A percentile compares a stretch with the other conserved stretches of the same genome.
phyloP scores from a whole-genome alignment of 2,888 invertebrate species.

The Polydrusus tereticollis region DNA sequence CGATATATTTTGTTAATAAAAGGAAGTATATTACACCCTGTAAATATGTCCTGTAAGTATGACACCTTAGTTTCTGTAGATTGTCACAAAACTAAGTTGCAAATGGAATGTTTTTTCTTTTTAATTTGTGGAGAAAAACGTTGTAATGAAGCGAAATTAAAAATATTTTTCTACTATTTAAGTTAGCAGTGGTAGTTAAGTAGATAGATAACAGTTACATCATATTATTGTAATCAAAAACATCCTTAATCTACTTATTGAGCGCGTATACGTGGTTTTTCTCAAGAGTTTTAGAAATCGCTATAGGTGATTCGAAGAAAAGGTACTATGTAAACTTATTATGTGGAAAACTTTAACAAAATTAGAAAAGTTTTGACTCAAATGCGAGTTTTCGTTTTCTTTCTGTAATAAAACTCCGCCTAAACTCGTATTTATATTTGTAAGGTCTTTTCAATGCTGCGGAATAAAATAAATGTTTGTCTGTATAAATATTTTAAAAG shows the following conservation, averaged over 20 bases:
- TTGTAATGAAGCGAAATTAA: too few relatives aligned
- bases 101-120: too few relatives aligned
- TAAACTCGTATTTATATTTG: conserved; percentile 35
- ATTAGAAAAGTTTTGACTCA: conserved; percentile 37
- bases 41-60: too few relatives aligned
- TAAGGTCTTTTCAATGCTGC: conserved; percentile 25
- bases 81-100: too few relatives aligned
- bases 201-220: too few relatives aligned
- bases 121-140: too few relatives aligned
- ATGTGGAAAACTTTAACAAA: conserved; percentile 33
- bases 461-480: conserved; percentile 19
- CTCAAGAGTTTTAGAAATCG: conserved; percentile 20
- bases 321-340: conserved; percentile 36
- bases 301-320: conserved; percentile 27
- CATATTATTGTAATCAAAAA: background rate
- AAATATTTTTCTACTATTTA: too few relatives aligned
- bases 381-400: conserved; percentile 30
- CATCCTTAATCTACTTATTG: conserved; percentile 4
- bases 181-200: too few relatives aligned
- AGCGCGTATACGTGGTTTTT: background rate
- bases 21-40: too few relatives aligned
- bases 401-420: conserved; percentile 31
- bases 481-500: conserved; percentile 15
- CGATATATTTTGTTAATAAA: too few relatives aligned
- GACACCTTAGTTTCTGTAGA: too few relatives aligned